These are phyloP conservation scores for Styela clava DNA, from an alignment of 23 tunicate species.

Conservation along the genomic window DNA sequence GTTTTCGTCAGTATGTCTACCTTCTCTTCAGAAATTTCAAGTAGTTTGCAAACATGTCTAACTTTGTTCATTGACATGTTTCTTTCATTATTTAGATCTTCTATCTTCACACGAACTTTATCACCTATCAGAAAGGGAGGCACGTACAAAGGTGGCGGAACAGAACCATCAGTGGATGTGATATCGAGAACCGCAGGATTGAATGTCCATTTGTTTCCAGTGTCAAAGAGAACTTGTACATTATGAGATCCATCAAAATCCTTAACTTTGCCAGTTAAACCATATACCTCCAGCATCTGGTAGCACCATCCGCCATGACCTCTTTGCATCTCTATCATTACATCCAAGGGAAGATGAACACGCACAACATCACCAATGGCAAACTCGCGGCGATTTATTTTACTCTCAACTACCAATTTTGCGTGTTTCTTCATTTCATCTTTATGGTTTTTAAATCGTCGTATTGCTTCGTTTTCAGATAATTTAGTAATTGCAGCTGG, in stretches of 20 bases:
- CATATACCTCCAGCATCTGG: slow-evolving; percentile 34
- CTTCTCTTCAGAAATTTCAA: slow-evolving; percentile 13
- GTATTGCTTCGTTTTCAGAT: slow-evolving; percentile 7
- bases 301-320: slow-evolving; percentile 32
- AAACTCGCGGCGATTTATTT: neutral
- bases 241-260: slow-evolving; percentile 23
- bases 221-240: slow-evolving; percentile 30
- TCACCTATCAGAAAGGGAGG: slow-evolving; percentile 22
- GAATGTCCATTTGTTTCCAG: slow-evolving; percentile 31
- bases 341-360: slow-evolving; percentile 28
- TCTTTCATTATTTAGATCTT: slow-evolving; percentile 13
- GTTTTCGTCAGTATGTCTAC: slow-evolving; percentile 16
- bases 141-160: slow-evolving; percentile 2
- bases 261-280: neutral
- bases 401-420: neutral
- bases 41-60: neutral
- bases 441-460: slow-evolving; percentile 13
- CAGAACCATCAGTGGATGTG: neutral
- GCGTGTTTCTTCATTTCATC: neutral
- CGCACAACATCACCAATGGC: slow-evolving; percentile 20
- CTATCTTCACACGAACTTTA: slow-evolving; percentile 14
- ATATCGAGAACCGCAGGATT: slow-evolving; percentile 12
- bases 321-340: slow-evolving; percentile 19
- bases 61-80: slow-evolving; percentile 7
- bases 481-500: slow-evolving; percentile 18